Evolutionary conservation across 2,113 vertebrate species (phyloP), one percentile per base, ranked within the genome.

Genomic region (Corydoras maculifer): DNA sequence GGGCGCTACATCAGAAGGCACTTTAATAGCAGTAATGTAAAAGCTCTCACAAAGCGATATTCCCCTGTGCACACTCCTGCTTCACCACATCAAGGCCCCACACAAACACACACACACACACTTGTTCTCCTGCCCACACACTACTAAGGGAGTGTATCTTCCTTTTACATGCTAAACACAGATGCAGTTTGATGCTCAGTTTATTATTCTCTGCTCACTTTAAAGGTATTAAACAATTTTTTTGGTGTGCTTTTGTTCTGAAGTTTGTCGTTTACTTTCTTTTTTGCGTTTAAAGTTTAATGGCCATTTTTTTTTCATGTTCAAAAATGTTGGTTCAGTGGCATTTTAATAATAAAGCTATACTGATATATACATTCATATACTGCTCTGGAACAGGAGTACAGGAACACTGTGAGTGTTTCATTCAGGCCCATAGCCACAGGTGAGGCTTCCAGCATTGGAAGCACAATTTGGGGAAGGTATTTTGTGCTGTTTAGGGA

Each of bases 11-110:
- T 77, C 74, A 79, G 61, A 53, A 59, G 51, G 51, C 58, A 61
- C 68, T 79, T 69, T 74, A 77, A 72, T 77, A 69, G 49, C 54
- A 71, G 54, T 69, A 68, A 75, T 75, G 75, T 74, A 72, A 60
- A 78, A 64, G 73, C 62, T 63, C 63, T 66, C 32, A 58, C 65
- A 68, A n/a, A 35, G 57, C 2, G 5, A 71, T 53, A 71, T 15
- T 25, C 15, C 59, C 48, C 60, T 74, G 7, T 35, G n/a, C 53
- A 18, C 63, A 12, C 65, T 43, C 15, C 5, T 58, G 61, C 32
- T 48, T 72, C 62, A 12, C 51, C 51, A 53, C 53, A 65, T 65
- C 18, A 13, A 63, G 29, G 30, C 10, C 8, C 9, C 25, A 43
- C n/a, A 58, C 66, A 68, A 31, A 58, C 35, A 68, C 55, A 30